phyloP scores from a whole-genome alignment of 2,888 invertebrate genomes.

The Apamea anceps region DNA sequence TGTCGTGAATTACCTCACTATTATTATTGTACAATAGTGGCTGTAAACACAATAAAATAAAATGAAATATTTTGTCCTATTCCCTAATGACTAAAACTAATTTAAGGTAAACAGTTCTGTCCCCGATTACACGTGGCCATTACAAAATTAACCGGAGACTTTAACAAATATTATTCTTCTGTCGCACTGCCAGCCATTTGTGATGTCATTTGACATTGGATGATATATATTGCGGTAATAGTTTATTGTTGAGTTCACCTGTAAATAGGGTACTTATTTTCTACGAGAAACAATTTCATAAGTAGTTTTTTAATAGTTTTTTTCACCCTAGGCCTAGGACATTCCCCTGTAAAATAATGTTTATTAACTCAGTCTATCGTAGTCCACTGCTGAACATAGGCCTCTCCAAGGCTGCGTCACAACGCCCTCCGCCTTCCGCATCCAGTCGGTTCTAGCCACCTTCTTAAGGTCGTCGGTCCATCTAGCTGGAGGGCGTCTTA shows the following conservation, averaged over 20 bases:
- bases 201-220: conserved; percentile 58
- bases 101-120: conserved; percentile 27
- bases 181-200: conserved; percentile 52
- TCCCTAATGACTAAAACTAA: not conserved
- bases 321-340: not conserved
- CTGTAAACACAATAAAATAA: not conserved
- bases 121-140: conserved; percentile 56
- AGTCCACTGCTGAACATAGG: not conserved
- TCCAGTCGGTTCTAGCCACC: too few species aligned
- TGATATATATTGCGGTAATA: conserved; percentile 5
- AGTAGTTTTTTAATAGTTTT: not conserved
- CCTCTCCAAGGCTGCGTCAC: not conserved
- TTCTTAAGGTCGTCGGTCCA: not conserved
- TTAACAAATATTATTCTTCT: conserved; percentile 68
- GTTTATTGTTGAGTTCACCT: conserved; percentile 24
- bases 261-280: not conserved
- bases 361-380: too few species aligned
- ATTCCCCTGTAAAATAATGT: not conserved
- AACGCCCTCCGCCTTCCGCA: too few species aligned
- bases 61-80: not conserved
- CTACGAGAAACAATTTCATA: not conserved
- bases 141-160: conserved; percentile 68
- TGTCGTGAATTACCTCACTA: not conserved
- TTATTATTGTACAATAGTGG: not conserved
- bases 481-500: not conserved